Evolutionary conservation across 2,797 vertebrate species (phyloP), one percentile per base, ranked within the genome.

Genomic region (Geotrypetes seraphini): DNA sequence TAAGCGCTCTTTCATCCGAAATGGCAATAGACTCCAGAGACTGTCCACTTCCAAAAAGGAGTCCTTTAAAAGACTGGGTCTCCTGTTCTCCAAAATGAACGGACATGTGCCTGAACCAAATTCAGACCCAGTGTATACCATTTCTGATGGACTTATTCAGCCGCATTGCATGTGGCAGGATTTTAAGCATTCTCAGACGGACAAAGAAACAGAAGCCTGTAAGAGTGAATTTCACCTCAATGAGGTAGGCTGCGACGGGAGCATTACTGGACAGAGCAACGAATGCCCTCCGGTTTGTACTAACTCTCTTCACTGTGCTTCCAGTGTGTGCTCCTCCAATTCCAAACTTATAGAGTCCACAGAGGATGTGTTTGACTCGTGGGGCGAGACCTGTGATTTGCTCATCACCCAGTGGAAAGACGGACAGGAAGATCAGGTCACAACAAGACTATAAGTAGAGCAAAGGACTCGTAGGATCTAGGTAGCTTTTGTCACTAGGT

Each of bases 251-350:
- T 68, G 73, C 51, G 77, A 69, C 12, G 66, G 78, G 63, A 56
- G 63, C 48, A 48, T 53, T 31, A 71, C 78, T 5, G 86, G 86
- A 50, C 79, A 82, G 56, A 90, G 85, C 64, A 81, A 74, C 25
- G 84, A 90, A 36, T 79, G 86, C 47, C 66, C 88, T 42, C 70
- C 87, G 25, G 79, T 85, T 56, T 84, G 87, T 69, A 84, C 85
- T 75, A 87, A 87, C 73, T 92, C 92, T 53, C 86, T 96, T 75
- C 91, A 92, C 85, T 92, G 91, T 79, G 81, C 82, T 83, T 91
- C 92, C 84, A 88, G 83, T 75, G 91, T 92, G 65, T 92, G 88
- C 21, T 89, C 90, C 72, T 95, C 92, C 63, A 96, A 89, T 68
- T 83, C 88, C 12, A 91, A 82, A 73, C 90, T 94, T 53, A 82